These are phyloP conservation scores for Struthidea cinerea DNA, from an alignment of 2,113 vertebrate species.

Conservation along the genomic window DNA sequence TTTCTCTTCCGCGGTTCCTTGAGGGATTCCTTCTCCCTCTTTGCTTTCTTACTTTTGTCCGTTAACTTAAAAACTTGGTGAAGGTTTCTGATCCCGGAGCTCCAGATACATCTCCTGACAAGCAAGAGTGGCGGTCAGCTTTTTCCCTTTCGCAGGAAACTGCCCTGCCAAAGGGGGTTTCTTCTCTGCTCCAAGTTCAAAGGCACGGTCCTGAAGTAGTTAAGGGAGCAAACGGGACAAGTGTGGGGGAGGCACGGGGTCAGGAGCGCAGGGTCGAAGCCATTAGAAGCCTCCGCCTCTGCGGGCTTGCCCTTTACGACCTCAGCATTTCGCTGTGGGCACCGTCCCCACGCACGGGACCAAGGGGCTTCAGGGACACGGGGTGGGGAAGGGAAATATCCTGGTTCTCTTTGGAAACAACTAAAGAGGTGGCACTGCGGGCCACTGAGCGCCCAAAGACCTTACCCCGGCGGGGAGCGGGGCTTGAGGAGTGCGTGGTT, in stretches of 20 bases:
- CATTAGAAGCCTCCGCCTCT: background rate
- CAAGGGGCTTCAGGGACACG: background rate
- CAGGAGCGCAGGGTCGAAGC: background rate
- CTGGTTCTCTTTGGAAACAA: background rate
- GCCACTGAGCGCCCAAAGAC: background rate
- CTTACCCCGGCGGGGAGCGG: fast-evolving
- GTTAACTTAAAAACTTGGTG: background rate
- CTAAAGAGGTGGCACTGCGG: background rate
- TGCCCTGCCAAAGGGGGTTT: background rate
- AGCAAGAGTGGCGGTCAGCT: background rate
- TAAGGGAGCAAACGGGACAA: background rate
- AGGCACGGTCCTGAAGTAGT: background rate
- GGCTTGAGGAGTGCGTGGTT: background rate
- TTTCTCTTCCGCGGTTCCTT: background rate
- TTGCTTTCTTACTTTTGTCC: background rate
- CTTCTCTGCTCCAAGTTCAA: conserved; percentile 3
- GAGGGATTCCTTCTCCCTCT: background rate
- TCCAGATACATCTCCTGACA: background rate
- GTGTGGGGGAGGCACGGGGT: background rate
- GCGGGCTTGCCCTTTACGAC: background rate
- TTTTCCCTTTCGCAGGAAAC: background rate
- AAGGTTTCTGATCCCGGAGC: background rate
- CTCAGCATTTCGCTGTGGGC: background rate
- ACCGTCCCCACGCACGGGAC: background rate
- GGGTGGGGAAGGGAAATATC: background rate